Conservation (phyloP, 2,797 vertebrate genomes). For the Varecia variegata region DNA sequence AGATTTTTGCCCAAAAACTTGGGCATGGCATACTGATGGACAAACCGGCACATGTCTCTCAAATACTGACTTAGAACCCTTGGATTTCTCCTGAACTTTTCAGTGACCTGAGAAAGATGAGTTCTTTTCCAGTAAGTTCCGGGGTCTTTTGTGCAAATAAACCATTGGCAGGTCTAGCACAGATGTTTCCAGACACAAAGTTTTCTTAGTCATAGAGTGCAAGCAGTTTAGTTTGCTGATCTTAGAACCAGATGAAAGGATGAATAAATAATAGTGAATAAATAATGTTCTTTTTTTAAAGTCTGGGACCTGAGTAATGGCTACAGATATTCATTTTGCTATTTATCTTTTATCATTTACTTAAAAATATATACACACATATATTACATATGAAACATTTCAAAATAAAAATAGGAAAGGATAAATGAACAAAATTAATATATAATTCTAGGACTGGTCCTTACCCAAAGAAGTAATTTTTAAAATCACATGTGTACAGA, state of each 20-base stretch:
- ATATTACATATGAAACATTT: neutral
- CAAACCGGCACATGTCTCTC: neutral
- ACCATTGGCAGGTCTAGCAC: neutral
- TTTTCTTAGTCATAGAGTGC: neutral
- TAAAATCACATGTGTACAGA: neutral
- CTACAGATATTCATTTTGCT: neutral
- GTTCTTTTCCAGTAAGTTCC: neutral
- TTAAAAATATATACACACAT: neutral
- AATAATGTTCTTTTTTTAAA: neutral
- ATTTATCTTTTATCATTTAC: neutral
- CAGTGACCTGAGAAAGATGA: neutral
- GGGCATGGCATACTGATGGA: neutral
- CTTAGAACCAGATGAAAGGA: neutral
- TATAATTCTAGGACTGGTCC: neutral
- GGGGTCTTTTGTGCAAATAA: neutral
- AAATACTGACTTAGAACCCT: neutral
- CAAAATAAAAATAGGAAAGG: neutral
- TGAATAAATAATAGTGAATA: neutral
- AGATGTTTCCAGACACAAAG: neutral
- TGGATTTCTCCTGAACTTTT: neutral
- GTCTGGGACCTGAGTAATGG: neutral
- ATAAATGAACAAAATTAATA: conserved; percentile 9
- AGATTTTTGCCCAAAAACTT: neutral
- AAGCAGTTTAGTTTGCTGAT: neutral
- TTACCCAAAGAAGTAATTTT: neutral